These are phyloP conservation scores for Parnassius orleans DNA, from an alignment of 2,888 invertebrate genomes.

Conservation along the genomic window DNA sequence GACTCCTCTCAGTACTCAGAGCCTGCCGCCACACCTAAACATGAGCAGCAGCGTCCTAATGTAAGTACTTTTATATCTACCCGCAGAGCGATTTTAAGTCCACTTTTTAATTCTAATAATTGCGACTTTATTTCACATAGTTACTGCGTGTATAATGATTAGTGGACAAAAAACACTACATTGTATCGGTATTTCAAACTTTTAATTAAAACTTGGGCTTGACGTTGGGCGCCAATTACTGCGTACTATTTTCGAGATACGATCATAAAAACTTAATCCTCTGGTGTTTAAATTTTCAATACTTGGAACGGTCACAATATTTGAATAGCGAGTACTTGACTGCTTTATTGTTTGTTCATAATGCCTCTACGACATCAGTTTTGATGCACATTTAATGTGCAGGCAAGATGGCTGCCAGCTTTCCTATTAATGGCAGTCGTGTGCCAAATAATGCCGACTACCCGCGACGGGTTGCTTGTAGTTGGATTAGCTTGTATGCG, in stretches of 20 bases:
- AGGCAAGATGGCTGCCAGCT: conserved; percentile 63
- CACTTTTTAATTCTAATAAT: no score
- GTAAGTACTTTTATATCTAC: conserved; percentile 47
- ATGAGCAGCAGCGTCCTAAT: conserved; percentile 39
- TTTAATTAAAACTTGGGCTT: conserved; percentile 27
- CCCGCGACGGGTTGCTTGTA: conserved; percentile 46
- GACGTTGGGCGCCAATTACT: conserved; percentile 53
- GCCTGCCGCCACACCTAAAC: conserved; percentile 42
- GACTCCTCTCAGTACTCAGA: conserved; percentile 46
- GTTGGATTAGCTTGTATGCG: conserved; percentile 54
- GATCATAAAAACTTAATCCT: no score
- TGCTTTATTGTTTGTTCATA: conserved; percentile 74
- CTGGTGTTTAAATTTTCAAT: no score
- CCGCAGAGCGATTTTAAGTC: neutral
- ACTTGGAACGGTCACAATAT: conserved; percentile 28
- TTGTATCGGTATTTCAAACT: neutral
- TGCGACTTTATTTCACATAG: no score
- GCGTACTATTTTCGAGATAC: no score
- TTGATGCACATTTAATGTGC: conserved; percentile 70
- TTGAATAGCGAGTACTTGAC: conserved; percentile 45
- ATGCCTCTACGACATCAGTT: conserved; percentile 73
- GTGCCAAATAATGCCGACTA: conserved; percentile 67
- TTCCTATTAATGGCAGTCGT: conserved; percentile 59
- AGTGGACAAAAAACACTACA: no score
- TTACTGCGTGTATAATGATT: no score